Conservation (phyloP, 2,797 vertebrate species). For the Myotis myotis region DNA sequence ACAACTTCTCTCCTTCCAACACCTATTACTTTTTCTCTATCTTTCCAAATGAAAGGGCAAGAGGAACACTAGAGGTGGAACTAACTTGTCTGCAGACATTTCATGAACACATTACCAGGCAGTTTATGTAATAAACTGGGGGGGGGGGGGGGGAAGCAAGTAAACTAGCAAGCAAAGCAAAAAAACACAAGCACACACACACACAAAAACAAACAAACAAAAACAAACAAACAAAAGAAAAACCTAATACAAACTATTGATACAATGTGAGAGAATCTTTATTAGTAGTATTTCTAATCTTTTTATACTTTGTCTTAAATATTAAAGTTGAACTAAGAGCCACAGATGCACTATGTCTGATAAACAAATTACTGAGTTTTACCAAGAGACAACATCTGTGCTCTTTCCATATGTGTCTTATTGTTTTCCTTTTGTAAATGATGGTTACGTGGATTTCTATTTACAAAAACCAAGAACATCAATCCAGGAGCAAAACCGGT, state of each 20-base stretch:
- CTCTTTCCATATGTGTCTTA: neutral
- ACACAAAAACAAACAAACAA: too few relatives aligned
- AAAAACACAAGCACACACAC: neutral
- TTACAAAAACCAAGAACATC: neutral
- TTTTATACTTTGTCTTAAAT: neutral
- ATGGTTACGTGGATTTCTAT: neutral
- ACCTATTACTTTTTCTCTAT: neutral
- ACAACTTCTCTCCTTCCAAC: neutral
- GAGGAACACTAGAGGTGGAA: neutral
- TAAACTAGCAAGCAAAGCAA: neutral
- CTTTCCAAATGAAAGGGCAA: conserved; percentile 17
- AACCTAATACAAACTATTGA: neutral
- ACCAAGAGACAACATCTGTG: neutral
- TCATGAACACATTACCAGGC: neutral
- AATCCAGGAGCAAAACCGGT: neutral
- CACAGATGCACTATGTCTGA: neutral
- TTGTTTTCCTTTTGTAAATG: neutral
- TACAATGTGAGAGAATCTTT: conserved; percentile 4
- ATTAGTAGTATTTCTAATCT: neutral
- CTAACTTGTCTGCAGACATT: neutral
- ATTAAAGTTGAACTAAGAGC: neutral
- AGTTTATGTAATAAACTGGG: neutral
- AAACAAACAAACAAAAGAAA: neutral
- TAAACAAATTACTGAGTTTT: neutral
- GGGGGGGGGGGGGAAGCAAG: too few relatives aligned